These are phyloP conservation scores for Tipula helvola DNA, from an alignment of 2,888 invertebrate genomes.

Conservation along the genomic window DNA sequence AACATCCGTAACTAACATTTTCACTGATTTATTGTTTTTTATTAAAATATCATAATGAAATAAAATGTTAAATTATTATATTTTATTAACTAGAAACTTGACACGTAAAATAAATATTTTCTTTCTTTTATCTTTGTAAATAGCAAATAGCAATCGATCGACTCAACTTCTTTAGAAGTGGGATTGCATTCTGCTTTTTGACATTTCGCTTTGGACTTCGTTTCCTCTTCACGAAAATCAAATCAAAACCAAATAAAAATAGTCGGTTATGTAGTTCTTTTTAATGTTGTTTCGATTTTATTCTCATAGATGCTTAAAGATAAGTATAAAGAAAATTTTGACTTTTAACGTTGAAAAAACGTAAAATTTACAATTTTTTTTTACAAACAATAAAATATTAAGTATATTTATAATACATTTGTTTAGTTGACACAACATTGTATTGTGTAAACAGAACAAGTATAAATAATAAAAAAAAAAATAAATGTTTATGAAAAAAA, in stretches of 20 bases:
- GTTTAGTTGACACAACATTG: neutral
- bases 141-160: neutral
- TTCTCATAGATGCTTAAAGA: neutral
- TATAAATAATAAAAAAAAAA: neutral
- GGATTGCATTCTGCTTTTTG: neutral
- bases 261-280: neutral
- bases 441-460: neutral
- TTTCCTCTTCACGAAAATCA: neutral
- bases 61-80: neutral
- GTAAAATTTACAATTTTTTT: neutral
- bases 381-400: neutral
- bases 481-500: neutral
- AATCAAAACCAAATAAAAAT: too few relatives aligned
- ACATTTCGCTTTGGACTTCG: neutral
- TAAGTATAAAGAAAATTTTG: neutral
- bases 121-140: neutral
- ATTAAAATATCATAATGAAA: neutral
- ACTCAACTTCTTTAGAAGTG: neutral
- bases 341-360: neutral
- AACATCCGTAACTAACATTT: conserved; percentile 8
- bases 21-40: neutral
- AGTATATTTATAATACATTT: neutral
- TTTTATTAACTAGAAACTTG: neutral
- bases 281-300: neutral
- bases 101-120: neutral